A percentile compares a stretch with the other conserved stretches of the same genome.
Evolutionary conservation across 2,888 invertebrate species (phyloP).

Genomic region (Ischnus inquisitorius): DNA sequence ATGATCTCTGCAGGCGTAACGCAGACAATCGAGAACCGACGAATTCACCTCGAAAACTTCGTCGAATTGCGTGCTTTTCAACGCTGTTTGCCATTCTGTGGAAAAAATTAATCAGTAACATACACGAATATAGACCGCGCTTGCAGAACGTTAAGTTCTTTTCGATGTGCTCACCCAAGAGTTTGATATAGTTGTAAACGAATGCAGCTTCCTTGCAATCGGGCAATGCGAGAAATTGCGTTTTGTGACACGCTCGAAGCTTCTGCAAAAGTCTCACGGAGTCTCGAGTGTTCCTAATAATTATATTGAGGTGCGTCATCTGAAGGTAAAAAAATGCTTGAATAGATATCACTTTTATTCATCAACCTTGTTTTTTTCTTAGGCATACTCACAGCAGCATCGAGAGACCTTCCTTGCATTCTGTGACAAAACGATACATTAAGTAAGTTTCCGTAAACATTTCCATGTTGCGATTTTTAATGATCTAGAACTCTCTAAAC

Average conservation of each 20-base stretch:
- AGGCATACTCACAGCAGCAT: conserved; percentile 88
- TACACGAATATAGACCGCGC: neutral
- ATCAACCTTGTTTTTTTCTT: conserved; percentile 78
- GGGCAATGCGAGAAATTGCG: conserved; percentile 79
- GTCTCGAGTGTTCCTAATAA: conserved; percentile 81
- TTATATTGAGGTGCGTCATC: conserved; percentile 82
- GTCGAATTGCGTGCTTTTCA: conserved; percentile 83
- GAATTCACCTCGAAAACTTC: conserved; percentile 78
- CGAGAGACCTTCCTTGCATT: conserved; percentile 89
- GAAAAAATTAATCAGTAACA: conserved; percentile 45
- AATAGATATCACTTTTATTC: conserved; percentile 18
- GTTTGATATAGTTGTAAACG: conserved; percentile 81
- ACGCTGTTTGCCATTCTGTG: conserved; percentile 88
- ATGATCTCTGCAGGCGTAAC: conserved; percentile 86
- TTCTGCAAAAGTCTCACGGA: conserved; percentile 80
- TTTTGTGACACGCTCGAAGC: conserved; percentile 80
- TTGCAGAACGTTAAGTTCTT: neutral
- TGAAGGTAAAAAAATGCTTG: conserved; percentile 72
- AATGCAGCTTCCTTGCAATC: conserved; percentile 83
- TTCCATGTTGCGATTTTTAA: conserved; percentile 27
- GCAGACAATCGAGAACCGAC: conserved; percentile 86
- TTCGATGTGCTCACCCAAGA: conserved; percentile 79
- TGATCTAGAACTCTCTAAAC: neutral
- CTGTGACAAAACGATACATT: conserved; percentile 84
- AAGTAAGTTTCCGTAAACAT: conserved; percentile 32